Conservation (phyloP, 1,140 invertebrate species). For the Dendroctonus valens region DNA sequence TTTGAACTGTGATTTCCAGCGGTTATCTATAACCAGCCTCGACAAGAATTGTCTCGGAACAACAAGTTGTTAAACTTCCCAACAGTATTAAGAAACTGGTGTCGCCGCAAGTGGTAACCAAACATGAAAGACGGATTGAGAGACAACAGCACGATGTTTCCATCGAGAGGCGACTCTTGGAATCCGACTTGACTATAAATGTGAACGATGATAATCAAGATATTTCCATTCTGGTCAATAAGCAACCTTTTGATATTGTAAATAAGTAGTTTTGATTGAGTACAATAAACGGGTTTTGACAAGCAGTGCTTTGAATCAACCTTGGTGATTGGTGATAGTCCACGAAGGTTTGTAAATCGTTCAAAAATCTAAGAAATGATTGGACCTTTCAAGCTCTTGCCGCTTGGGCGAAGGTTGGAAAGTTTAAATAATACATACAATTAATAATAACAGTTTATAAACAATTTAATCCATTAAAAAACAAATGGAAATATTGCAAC, state of each 20-base stretch:
- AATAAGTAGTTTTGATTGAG: too few relatives aligned
- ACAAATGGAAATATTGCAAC: too few relatives aligned
- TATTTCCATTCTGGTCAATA: conserved; percentile 6
- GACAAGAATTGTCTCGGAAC: background rate
- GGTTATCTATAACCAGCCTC: conserved; percentile 8
- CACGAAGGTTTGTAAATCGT: too few relatives aligned
- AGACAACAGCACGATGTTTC: background rate
- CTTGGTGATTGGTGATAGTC: too few relatives aligned
- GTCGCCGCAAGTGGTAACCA: background rate
- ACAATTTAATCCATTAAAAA: too few relatives aligned
- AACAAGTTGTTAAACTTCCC: conserved; percentile 1
- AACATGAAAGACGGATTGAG: conserved; percentile 7
- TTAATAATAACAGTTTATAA: too few relatives aligned
- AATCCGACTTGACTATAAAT: conserved; percentile 9
- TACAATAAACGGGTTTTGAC: too few relatives aligned
- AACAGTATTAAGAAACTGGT: conserved; percentile 9
- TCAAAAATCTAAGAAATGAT: too few relatives aligned
- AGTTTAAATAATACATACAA: too few relatives aligned
- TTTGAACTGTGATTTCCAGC: background rate
- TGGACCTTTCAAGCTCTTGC: too few relatives aligned
- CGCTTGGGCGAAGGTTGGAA: too few relatives aligned
- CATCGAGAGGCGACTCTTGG: background rate
- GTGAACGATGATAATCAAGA: conserved; percentile 5
- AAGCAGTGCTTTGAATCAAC: too few relatives aligned
- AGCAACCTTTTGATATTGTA: conserved; percentile 4